Percentiles rank a stretch among this genome's conserved stretches.
These are phyloP conservation scores for Tetraodon nigroviridis DNA, from an alignment of 2,113 vertebrate genomes.

Conservation along the genomic window DNA sequence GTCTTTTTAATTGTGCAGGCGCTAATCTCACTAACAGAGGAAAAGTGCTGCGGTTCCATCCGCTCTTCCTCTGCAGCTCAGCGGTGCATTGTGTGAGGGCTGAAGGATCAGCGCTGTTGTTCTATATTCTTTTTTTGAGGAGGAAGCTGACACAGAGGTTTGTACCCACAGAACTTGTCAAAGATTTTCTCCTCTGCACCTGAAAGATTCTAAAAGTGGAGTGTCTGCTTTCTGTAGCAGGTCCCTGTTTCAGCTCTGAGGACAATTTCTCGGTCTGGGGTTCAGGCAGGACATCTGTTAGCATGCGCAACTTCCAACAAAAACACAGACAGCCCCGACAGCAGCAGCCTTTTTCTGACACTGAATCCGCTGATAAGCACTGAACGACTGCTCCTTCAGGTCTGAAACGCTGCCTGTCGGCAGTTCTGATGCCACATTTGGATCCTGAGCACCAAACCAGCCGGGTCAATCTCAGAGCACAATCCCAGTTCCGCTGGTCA, in stretches of 20 bases:
- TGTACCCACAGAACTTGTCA: conserved; percentile 26
- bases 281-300: conserved; percentile 22
- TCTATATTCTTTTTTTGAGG: conserved; percentile 49
- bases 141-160: conserved; percentile 51
- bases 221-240: conserved; percentile 10
- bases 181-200: conserved; percentile 29
- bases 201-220: conserved; percentile 1
- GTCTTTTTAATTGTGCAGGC: conserved; percentile 65
- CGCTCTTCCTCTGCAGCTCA: conserved; percentile 59
- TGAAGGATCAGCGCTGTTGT: conserved; percentile 66
- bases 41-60: conserved; percentile 56
- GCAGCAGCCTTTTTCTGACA: too few relatives aligned
- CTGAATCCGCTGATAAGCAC: too few relatives aligned
- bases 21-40: conserved; percentile 53
- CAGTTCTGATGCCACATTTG: too few relatives aligned
- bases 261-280: not conserved
- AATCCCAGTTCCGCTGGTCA: too few relatives aligned
- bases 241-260: conserved; percentile 23
- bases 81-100: conserved; percentile 59
- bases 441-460: too few relatives aligned
- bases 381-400: too few relatives aligned
- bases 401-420: too few relatives aligned
- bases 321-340: not conserved
- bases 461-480: too few relatives aligned
- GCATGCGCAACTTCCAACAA: conserved; percentile 1